phyloP scores from a whole-genome alignment of 2,113 vertebrate genomes.

The Halichoerus grypus region DNA sequence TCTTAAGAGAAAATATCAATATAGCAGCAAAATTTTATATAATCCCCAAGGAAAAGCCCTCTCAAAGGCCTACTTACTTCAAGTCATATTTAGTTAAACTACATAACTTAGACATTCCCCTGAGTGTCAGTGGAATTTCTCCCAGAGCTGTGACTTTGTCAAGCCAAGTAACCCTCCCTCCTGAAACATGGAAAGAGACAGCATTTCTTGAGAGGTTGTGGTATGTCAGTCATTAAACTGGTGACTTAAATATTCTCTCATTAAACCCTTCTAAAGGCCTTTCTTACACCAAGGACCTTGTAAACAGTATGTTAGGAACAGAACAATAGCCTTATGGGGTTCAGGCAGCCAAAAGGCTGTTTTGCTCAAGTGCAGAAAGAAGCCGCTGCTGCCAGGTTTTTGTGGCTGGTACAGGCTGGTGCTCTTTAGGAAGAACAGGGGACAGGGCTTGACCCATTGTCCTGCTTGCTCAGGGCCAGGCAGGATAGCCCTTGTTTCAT shows the following conservation, averaged over 20 bases:
- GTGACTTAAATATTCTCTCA: neutral
- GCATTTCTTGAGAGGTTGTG: neutral
- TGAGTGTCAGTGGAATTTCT: slow-evolving; percentile 52
- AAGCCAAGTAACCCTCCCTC: neutral
- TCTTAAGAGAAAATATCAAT: slow-evolving; percentile 28
- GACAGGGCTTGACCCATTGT: neutral
- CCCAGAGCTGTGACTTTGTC: slow-evolving; percentile 56
- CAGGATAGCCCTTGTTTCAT: neutral
- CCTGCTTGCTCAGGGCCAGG: neutral
- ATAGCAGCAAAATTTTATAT: neutral
- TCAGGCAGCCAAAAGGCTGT: neutral
- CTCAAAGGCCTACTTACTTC: slow-evolving; percentile 49
- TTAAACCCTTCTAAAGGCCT: neutral
- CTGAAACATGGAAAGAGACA: neutral
- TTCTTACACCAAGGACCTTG: neutral
- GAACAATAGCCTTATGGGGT: neutral
- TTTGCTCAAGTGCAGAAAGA: slow-evolving; percentile 52
- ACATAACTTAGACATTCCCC: neutral
- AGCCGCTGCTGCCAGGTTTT: slow-evolving; percentile 1
- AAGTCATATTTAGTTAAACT: slow-evolving; percentile 55
- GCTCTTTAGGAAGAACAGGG: neutral
- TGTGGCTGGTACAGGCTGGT: neutral
- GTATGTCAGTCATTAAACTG: neutral
- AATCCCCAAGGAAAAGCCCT: slow-evolving; percentile 24
- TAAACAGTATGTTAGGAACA: neutral